Percentiles rank a stretch among this genome's conserved stretches.
Evolutionary conservation across 2,888 invertebrate species (phyloP).

Genomic region (Xanthia togata): DNA sequence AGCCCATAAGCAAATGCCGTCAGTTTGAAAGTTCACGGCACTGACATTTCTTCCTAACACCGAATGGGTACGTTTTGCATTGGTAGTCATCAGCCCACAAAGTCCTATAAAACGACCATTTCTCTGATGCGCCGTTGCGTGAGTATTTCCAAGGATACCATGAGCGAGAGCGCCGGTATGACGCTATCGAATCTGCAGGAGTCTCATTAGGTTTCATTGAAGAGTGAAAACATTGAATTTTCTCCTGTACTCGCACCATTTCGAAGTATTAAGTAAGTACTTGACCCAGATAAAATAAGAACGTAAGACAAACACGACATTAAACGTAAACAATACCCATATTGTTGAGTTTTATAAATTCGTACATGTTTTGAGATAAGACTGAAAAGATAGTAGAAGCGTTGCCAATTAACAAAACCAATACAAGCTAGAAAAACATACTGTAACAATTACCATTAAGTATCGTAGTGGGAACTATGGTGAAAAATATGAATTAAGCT

Average conservation of each 20-base stretch:
- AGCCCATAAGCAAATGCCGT: slow-evolving; percentile 46
- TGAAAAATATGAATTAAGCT: background rate
- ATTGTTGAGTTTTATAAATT: slow-evolving; percentile 36
- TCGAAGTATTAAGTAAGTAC: slow-evolving; percentile 7
- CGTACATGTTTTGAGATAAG: slow-evolving; percentile 32
- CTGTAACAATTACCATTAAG: background rate
- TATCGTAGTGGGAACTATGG: background rate
- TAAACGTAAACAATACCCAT: slow-evolving; percentile 40
- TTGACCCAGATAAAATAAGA: slow-evolving; percentile 37
- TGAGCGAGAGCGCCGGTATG: slow-evolving; percentile 41
- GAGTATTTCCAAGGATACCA: slow-evolving; percentile 51
- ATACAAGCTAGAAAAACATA: too few relatives aligned
- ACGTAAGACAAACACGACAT: slow-evolving; percentile 18
- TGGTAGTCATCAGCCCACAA: slow-evolving; percentile 57
- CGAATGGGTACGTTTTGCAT: slow-evolving; percentile 37
- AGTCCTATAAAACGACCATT: slow-evolving; percentile 70
- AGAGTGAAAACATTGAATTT: slow-evolving; percentile 37
- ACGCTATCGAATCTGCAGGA: slow-evolving; percentile 58
- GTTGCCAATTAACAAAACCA: background rate
- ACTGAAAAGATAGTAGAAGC: background rate
- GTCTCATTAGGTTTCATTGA: slow-evolving; percentile 59
- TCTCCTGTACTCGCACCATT: slow-evolving; percentile 17
- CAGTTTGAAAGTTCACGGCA: slow-evolving; percentile 68
- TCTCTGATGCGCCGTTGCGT: slow-evolving; percentile 58
- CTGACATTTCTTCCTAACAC: slow-evolving; percentile 70